Evolutionary conservation across 2,888 invertebrate genomes (phyloP), one percentile per base, ranked within the genome.

Genomic region (Dasypogon diadema): DNA sequence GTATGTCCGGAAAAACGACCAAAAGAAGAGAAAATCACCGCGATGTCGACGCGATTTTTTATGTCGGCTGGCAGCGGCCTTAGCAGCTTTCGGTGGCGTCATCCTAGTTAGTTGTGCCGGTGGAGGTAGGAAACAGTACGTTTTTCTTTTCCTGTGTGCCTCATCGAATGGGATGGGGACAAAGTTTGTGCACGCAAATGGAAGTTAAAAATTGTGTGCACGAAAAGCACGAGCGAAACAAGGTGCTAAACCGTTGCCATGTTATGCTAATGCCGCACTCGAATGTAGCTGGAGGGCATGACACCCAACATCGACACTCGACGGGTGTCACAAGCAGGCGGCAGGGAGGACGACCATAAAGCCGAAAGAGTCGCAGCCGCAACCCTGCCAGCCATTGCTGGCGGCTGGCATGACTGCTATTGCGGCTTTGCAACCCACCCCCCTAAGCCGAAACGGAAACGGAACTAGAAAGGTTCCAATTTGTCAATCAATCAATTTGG

Each of bases 401-500:
- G 10, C n/a, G 30, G 30, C 14, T 34, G n/a, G n/a, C n/a, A n/a
- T n/a, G n/a, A n/a, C n/a, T n/a, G n/a, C n/a, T n/a, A n/a, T n/a
- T n/a, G n/a, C 63, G 37, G 46, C 42, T 22, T 21, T 21, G 42
- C 37, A 34, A 42, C 10, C 8, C 30, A 30, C 30, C 4, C 3
- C 30, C 3, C 30, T 8, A 8, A 8, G 30, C 8, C 30, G 30
- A 30, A 48, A 14, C 14, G n/a, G 3, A 2, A 2, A 6, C 2
- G 16, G n/a, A 48, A 48, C 48, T 5, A 6, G 16, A 48, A 6
- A 48, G n/a, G 22, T 63, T 42, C 24, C 68, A 68, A 68, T 70
- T 70, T 70, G 54, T 70, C 54, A 70, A 70, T 70, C 70, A 70
- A 70, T 70, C 70, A 70, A 70, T 70, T 70, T 70, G 54, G 51